Evolutionary conservation across 2,888 invertebrate species (phyloP), one percentile per base, ranked within the genome.

Genomic region (Drosophila macrospina): DNA sequence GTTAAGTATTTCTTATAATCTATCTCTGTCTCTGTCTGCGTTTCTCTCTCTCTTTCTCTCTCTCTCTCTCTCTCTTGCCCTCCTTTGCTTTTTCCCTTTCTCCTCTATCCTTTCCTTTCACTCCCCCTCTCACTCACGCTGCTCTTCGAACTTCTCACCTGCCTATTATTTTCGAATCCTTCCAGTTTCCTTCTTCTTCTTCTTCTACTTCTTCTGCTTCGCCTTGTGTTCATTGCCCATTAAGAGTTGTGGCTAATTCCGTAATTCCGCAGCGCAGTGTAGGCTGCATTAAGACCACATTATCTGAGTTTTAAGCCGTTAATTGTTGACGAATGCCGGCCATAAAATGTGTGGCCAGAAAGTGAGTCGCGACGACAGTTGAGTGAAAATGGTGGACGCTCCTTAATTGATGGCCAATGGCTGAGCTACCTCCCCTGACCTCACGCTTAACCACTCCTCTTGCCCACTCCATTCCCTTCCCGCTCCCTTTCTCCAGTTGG

Each of bases 251-350:
- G 50, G 20, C 15, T 20, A 20, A 67, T 56, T 51, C 24, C 51
- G 51, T 15, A 11, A 48, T n/a, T 51, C 16, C 66, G 51, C 37
- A 24, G 26, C 48, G 68, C 52, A 67, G 41, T 44, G 55, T 42
- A 36, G 13, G n/a, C 16, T 63, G 66, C 62, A 42, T 65, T 68
- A 78, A 72, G 74, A 41, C 36, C 54, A 45, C 48, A 72, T 70
- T 82, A 79, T 69, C 74, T n/a, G 45, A 34, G 34, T 54, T 56
- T 69, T 62, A 66, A 65, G 61, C 57, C 60, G 60, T 42, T 70
- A 63, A 74, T 71, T 59, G 73, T 83, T 88, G 88, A 84, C 80
- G 83, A 77, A 84, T 88, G 77, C 74, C 60, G 63, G 11, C 63
- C 71, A 66, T 86, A 55, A 55, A 55, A 55, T 24, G 26, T 26